These are phyloP conservation scores for Pogoniulus pusillus DNA, from an alignment of 2,797 vertebrate genomes.

Conservation along the genomic window DNA sequence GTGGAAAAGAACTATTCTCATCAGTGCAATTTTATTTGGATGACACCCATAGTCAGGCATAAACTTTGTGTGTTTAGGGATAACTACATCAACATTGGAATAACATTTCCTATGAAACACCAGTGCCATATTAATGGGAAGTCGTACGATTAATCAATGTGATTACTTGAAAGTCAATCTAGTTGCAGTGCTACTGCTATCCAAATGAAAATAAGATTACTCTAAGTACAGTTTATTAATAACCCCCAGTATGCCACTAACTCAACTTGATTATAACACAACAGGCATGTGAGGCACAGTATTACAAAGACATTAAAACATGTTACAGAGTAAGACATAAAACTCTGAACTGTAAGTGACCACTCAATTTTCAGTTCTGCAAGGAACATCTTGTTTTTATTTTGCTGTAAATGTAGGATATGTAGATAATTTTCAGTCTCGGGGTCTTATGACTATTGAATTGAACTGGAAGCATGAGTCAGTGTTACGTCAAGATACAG, in stretches of 20 bases:
- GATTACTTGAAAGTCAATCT: constrained; percentile 38
- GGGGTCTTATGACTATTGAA: neutral
- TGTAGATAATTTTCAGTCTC: neutral
- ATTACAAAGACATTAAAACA: neutral
- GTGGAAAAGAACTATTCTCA: neutral
- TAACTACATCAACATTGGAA: neutral
- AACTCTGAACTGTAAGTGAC: neutral
- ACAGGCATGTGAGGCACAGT: constrained; percentile 14
- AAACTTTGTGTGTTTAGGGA: neutral
- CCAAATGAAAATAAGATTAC: constrained; percentile 57
- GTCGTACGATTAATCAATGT: constrained; percentile 33
- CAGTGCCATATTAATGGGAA: constrained; percentile 4
- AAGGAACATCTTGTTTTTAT: neutral
- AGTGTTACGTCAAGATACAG: neutral
- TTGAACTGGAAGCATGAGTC: neutral
- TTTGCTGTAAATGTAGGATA: neutral
- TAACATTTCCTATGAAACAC: constrained; percentile 8
- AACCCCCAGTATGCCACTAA: constrained; percentile 37
- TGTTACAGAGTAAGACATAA: neutral
- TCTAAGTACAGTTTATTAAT: constrained; percentile 32
- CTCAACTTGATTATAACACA: constrained; percentile 50
- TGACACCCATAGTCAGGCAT: neutral
- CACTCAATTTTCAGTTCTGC: neutral
- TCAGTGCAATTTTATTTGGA: neutral
- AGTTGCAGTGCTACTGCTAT: constrained; percentile 16